Base-by-base conservation (phyloP, 1,140 invertebrate genomes). In the Phthorimaea operculella region DNA sequence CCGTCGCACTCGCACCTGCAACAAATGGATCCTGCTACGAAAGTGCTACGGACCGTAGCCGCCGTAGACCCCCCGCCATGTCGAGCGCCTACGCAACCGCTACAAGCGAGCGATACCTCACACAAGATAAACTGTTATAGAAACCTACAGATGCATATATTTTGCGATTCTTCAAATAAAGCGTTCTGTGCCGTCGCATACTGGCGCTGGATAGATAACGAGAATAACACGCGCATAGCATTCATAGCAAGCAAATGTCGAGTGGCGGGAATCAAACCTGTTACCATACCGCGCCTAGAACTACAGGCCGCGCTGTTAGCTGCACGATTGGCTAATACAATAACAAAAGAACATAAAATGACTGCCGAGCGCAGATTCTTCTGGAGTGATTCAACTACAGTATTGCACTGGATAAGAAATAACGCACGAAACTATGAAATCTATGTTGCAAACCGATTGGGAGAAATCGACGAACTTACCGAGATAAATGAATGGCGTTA, bases 291-390 rank as follows among this genome's bases (percentile, higher is more conserved):
- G 12, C 44, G 73, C 33, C 11, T 71, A 0, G 72, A 80, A 56
- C 36, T 79, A 47, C 72, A 69, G 14, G 83, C 68, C 18, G 82
- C 82, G 0, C 4, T 72, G 11, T 45, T 85, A 18, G 58, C 73
- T 9, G 55, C 66, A 0, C 18, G 66, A 53, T 53, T 78, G 6
- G 58, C 71, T 17, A 16, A 58, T 15, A 65, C 58, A 12, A 59
- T 77, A 10, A 10, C 18, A 45, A 18, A 59, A 6, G 51, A 55
- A 36, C 54, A 58, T 36, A 42, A n/a, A 12, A 16, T 54, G 10
- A 42, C 6, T 16, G 5, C 42, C 5, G 14, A 15, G 14, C n/a
- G 18, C 16, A 6, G 15, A 5, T 21, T 11, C 12, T 61, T 57
- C 15, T 64, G 67, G 67, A 55, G 33, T 15, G 62, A 68, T 52